Evolutionary conservation across 2,888 invertebrate species (phyloP).

Genomic region (Apodemia hepburni): DNA sequence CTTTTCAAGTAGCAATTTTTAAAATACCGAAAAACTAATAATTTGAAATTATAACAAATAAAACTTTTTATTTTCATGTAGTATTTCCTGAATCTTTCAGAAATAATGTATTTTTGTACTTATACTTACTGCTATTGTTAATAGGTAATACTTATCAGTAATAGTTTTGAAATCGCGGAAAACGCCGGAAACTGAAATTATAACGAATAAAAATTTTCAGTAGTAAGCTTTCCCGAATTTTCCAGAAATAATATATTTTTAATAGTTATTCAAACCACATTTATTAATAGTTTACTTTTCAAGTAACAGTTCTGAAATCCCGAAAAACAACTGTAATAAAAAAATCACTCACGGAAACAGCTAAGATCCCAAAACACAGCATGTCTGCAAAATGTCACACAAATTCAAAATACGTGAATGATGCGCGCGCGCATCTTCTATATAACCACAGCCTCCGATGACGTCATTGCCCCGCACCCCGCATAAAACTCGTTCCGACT

Average conservation of each 20-base stretch:
- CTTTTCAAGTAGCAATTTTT: neutral
- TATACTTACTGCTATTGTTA: no score
- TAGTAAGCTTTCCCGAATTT: neutral
- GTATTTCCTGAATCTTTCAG: no score
- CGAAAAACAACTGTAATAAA: neutral
- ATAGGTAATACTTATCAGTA: no score
- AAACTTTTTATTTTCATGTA: no score
- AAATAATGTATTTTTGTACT: no score
- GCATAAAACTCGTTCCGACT: slow-evolving; percentile 51
- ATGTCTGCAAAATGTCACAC: slow-evolving; percentile 47
- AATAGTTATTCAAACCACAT: neutral
- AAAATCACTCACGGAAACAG: slow-evolving; percentile 50
- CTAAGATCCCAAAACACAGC: slow-evolving; percentile 56
- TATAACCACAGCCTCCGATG: slow-evolving; percentile 69
- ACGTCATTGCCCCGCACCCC: slow-evolving; percentile 50
- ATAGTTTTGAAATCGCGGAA: no score
- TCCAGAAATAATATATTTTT: neutral
- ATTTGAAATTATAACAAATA: no score
- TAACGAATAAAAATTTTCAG: no score
- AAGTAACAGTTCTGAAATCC: neutral
- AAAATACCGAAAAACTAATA: neutral
- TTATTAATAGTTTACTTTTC: neutral
- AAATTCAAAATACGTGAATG: slow-evolving; percentile 50
- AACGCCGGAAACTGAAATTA: no score
- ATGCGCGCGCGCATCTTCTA: slow-evolving; percentile 62